A percentile compares a stretch with the other conserved stretches of the same genome.
These are phyloP conservation scores for Calidris pugnax DNA, from an alignment of 2,113 vertebrate genomes.

Conservation along the genomic window DNA sequence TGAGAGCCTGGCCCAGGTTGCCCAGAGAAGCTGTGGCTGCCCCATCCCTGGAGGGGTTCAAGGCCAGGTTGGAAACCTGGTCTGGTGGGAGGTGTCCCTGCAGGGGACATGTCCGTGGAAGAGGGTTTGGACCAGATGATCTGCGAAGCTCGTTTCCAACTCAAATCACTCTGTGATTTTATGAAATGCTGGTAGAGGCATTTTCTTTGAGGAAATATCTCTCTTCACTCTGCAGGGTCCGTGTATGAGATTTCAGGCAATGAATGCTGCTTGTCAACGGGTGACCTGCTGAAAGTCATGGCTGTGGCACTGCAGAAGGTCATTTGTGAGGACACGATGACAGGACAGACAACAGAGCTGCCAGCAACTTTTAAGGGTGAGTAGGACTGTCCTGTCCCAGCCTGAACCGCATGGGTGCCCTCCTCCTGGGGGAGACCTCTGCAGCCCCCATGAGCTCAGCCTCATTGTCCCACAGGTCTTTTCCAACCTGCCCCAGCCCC, in stretches of 20 bases:
- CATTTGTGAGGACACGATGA: conserved; percentile 71
- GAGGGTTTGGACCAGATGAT: background rate
- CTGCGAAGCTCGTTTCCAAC: background rate
- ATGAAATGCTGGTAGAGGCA: background rate
- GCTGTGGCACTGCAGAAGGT: conserved; percentile 73
- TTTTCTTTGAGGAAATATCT: background rate
- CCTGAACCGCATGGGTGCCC: background rate
- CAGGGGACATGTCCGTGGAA: background rate
- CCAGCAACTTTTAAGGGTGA: conserved; percentile 78
- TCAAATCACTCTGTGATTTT: background rate
- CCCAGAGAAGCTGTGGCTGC: background rate
- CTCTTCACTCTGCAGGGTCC: conserved; percentile 74
- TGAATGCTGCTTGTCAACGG: conserved; percentile 89
- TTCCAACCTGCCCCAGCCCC: conserved; percentile 74
- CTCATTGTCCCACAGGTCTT: conserved; percentile 66
- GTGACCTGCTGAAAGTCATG: conserved; percentile 86
- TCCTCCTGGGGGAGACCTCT: background rate
- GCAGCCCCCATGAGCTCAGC: background rate
- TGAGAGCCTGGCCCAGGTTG: background rate
- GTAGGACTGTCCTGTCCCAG: background rate
- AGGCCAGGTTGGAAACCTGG: background rate
- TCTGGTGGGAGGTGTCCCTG: background rate
- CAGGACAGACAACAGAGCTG: conserved; percentile 74
- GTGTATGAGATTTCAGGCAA: conserved; percentile 87
- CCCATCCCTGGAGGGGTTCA: background rate